Evolutionary conservation across 2,888 invertebrate genomes (phyloP), one percentile per base, ranked within the genome.

Genomic region (Axea sp.): DNA sequence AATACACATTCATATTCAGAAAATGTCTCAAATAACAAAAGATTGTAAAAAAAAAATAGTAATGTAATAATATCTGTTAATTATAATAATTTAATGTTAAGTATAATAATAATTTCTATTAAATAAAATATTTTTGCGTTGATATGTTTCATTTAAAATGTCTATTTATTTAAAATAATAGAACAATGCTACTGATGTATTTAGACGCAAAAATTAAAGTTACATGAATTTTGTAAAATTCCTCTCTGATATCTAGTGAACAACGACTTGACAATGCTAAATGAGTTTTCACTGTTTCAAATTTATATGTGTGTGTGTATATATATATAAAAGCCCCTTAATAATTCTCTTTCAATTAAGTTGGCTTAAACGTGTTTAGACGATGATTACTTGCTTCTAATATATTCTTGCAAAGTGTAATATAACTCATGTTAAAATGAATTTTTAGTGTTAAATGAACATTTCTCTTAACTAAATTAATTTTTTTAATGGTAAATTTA

Each of bases 281-380:
- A 68, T 68, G 59, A 47, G 43, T 59, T 68, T 59, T 26, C 43
- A 51, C 49, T 49, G 59, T 68, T 49, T 57, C 68, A 59, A 68
- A 68, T 59, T 68, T 51, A 57, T 39, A n/a, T n/a, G n/a, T n/a
- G n/a, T n/a, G n/a, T n/a, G n/a, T n/a, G n/a, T n/a, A n/a, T n/a
- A n/a, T n/a, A n/a, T n/a, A n/a, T n/a, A n/a, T n/a, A n/a, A n/a
- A 49, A 68, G 49, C 59, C 41, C 31, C 59, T 51, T 41, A 68
- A 60, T 68, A 59, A 39, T 68, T 68, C 35, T 41, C 35, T 15
- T 33, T 39, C 45, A 59, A 45, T 53, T 68, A 28, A 30, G 43
- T 30, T 26, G 43, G 19, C 51, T 68, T 68, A 24, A 53, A 51
- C 43, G 26, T 51, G 59, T 60, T 68, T 37, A 59, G 59, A 68